Base-by-base conservation (phyloP, 2,888 invertebrate species). In the Molanna angustata region DNA sequence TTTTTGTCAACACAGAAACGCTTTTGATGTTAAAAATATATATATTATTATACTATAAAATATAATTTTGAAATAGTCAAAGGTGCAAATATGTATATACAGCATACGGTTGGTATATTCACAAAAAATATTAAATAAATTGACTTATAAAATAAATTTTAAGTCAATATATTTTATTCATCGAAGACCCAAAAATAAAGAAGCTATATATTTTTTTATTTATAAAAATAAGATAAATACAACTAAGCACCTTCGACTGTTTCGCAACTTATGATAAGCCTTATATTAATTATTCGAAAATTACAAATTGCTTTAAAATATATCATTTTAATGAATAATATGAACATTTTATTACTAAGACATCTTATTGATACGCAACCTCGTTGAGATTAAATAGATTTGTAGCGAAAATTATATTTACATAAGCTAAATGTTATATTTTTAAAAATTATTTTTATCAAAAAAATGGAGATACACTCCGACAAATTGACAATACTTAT, bases 1-100 rank as follows among this genome's bases (percentile, higher is more conserved):
- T n/a, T 44, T 48, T 46, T 44, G 41, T 51, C 47, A 56, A 52
- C 52, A 56, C 56, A 56, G 49, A 53, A 56, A 56, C 56, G 56
- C 56, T 56, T 56, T 56, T 22, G 42, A 35, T 37, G 16, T 35
- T 17, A n/a, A 18, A 47, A 16, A 47, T n/a, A n/a, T n/a, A n/a
- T n/a, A n/a, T n/a, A n/a, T n/a, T n/a, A n/a, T n/a, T n/a, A n/a
- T n/a, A n/a, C n/a, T n/a, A n/a, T n/a, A n/a, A n/a, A n/a, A n/a
- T n/a, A n/a, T n/a, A n/a, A n/a, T n/a, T n/a, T n/a, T n/a, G n/a
- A n/a, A n/a, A n/a, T n/a, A n/a, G n/a, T n/a, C n/a, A n/a, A n/a
- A n/a, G n/a, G n/a, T n/a, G n/a, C n/a, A n/a, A n/a, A n/a, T n/a
- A n/a, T n/a, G n/a, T n/a, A n/a, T n/a, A n/a, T n/a, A n/a, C n/a